Evolutionary conservation across 1,140 invertebrate species (phyloP).

Genomic region (Lepidotrigona ventralis): DNA sequence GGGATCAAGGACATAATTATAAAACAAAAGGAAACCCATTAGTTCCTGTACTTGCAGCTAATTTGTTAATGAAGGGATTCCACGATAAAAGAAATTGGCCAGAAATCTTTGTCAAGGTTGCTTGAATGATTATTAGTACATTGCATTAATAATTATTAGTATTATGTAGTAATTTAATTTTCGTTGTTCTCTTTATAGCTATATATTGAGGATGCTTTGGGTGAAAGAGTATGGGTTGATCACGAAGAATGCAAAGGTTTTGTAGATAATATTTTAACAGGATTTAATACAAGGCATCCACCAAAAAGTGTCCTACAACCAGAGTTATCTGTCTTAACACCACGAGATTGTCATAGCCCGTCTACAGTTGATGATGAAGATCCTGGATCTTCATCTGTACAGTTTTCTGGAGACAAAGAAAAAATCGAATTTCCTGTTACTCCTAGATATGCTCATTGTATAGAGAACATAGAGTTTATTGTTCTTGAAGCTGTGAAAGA

Average conservation of each 20-base stretch:
- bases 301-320: conserved; percentile 82
- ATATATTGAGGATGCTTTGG: conserved; percentile 96
- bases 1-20: conserved; percentile 87
- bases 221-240: conserved; percentile 96
- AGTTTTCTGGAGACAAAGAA: conserved; percentile 77
- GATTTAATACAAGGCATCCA: conserved; percentile 92
- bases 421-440: conserved; percentile 78
- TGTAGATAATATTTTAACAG: conserved; percentile 94
- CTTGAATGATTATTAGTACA: conserved; percentile 31
- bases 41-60: conserved; percentile 92
- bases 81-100: conserved; percentile 89
- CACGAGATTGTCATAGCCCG: conserved; percentile 80
- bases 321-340: conserved; percentile 80
- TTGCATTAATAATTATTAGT: conserved; percentile 7
- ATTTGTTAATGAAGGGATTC: conserved; percentile 91
- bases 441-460: conserved; percentile 83
- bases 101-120: conserved; percentile 87
- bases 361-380: conserved; percentile 82
- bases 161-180: conserved; percentile 15
- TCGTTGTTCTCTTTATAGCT: conserved; percentile 81
- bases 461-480: conserved; percentile 88
- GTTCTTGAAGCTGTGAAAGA: conserved; percentile 94
- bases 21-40: conserved; percentile 89
- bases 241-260: conserved; percentile 94
- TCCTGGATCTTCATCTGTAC: conserved; percentile 75